Evolutionary conservation across 2,888 invertebrate species (phyloP).

Genomic region (Polydrusus cervinus): DNA sequence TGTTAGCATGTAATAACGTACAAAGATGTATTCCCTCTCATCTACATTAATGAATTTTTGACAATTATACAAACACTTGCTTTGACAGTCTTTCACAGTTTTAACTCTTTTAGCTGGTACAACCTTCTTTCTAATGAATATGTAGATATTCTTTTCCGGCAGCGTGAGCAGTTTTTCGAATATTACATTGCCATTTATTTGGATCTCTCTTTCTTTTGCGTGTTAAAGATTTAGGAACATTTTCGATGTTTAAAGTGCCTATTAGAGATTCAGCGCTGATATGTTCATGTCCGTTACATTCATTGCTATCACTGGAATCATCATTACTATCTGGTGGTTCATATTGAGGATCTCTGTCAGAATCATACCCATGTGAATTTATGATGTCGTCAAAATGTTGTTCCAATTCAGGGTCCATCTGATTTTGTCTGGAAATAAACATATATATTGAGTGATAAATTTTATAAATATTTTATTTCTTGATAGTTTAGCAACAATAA

Average conservation of each 20-base stretch:
- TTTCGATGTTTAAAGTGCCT: conserved; percentile 12
- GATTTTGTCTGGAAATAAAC: neutral
- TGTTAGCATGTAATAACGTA: conserved; percentile 39
- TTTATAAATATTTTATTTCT: too few relatives aligned
- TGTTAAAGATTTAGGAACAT: conserved; percentile 10
- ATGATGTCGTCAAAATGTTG: conserved; percentile 16
- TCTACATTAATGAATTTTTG: conserved; percentile 35
- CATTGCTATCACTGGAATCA: neutral
- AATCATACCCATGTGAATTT: conserved; percentile 30
- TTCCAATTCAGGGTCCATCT: neutral
- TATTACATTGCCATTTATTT: conserved; percentile 37
- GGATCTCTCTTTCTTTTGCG: conserved; percentile 38
- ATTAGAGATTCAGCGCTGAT: conserved; percentile 18
- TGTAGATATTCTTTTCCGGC: conserved; percentile 31
- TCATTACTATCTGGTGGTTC: conserved; percentile 14
- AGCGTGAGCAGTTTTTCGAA: conserved; percentile 42
- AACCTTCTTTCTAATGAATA: conserved; percentile 39
- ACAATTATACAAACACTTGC: conserved; percentile 21
- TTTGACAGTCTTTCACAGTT: conserved; percentile 42
- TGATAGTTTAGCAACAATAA: too few relatives aligned
- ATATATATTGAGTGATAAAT: neutral
- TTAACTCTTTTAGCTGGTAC: conserved; percentile 38
- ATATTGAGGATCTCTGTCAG: conserved; percentile 32
- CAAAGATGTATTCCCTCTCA: conserved; percentile 42
- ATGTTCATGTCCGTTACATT: conserved; percentile 16